Evolutionary conservation across 1,140 invertebrate genomes (phyloP).

Genomic region (Psilanteris sp.): DNA sequence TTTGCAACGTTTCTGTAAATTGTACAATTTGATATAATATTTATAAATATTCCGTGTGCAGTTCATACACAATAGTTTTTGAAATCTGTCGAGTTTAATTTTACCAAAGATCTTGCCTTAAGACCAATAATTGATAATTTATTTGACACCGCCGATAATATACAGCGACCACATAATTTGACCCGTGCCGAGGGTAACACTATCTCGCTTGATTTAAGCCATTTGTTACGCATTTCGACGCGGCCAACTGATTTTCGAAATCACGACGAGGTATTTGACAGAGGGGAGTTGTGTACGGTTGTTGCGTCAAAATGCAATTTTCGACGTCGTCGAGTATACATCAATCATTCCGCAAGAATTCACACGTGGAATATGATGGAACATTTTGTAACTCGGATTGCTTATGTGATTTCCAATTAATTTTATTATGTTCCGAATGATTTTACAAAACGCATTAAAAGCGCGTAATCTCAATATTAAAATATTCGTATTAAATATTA

Average conservation of each 20-base stretch:
- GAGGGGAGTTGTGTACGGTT: conserved; percentile 51
- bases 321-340: conserved; percentile 61
- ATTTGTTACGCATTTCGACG: conserved; percentile 63
- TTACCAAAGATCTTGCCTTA: conserved; percentile 9
- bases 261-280: conserved; percentile 55
- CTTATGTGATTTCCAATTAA: conserved; percentile 49
- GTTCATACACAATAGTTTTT: no score
- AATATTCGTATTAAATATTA: no score
- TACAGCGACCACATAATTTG: conserved; percentile 50
- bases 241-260: conserved; percentile 62
- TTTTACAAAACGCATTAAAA: conserved; percentile 24
- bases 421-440: conserved; percentile 33
- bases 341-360: conserved; percentile 63
- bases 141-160: conserved; percentile 48
- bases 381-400: conserved; percentile 45
- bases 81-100: neutral
- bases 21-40: no score
- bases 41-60: neutral
- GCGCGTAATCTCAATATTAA: no score
- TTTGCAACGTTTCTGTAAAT: no score
- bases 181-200: conserved; percentile 49
- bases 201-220: conserved; percentile 58
- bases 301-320: conserved; percentile 64
- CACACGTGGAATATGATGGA: conserved; percentile 55
- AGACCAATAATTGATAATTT: conserved; percentile 54